Conservation (phyloP, 2,888 invertebrate species). For the Tachystola acroxantha region DNA sequence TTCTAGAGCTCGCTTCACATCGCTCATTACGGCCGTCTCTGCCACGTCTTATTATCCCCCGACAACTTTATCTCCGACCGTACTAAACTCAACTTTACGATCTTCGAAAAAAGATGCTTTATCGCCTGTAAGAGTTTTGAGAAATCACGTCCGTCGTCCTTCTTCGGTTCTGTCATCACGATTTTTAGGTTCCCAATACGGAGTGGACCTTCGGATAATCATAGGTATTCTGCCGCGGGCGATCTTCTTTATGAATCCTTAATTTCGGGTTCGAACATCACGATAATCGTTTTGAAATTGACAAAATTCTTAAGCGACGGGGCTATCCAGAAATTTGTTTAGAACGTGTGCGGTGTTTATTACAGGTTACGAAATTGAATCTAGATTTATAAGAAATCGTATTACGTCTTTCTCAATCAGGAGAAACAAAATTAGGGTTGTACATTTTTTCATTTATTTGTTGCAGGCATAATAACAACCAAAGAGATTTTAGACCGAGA, state of each 20-base stretch:
- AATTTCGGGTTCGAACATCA: constrained; percentile 42
- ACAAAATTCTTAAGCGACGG: constrained; percentile 31
- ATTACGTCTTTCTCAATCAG: not conserved
- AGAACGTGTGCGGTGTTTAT: constrained; percentile 17
- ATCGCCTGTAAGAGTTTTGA: constrained; percentile 20
- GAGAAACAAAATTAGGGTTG: not conserved
- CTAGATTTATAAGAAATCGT: constrained; percentile 12
- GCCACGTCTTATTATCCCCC: constrained; percentile 51
- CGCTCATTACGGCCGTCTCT: constrained; percentile 49
- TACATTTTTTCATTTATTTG: constrained; percentile 18
- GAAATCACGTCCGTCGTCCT: constrained; percentile 35
- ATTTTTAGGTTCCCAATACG: constrained; percentile 53
- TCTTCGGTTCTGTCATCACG: constrained; percentile 49
- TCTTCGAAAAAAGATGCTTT: constrained; percentile 20
- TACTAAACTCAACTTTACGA: constrained; percentile 27
- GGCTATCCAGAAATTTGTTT: constrained; percentile 19
- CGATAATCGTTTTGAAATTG: constrained; percentile 48
- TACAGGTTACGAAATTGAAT: constrained; percentile 16
- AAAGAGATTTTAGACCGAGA: constrained; percentile 92
- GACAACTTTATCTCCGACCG: constrained; percentile 20
- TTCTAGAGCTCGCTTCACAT: constrained; percentile 40
- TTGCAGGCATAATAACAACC: constrained; percentile 89
- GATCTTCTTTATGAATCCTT: constrained; percentile 61
- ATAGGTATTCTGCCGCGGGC: constrained; percentile 55
- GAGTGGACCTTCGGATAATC: constrained; percentile 51